phyloP scores from a whole-genome alignment of 2,888 invertebrate genomes.

The Harpalus rubripes region DNA sequence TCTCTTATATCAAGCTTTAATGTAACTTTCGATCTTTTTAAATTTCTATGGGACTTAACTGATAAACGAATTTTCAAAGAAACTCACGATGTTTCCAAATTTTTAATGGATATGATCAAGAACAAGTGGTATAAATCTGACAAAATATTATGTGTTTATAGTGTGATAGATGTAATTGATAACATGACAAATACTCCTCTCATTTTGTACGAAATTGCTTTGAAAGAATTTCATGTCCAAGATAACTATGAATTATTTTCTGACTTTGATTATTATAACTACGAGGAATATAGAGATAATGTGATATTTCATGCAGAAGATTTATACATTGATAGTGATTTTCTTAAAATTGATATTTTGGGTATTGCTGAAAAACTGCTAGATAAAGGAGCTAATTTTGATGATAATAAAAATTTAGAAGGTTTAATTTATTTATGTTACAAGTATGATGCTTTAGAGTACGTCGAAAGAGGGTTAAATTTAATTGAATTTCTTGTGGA shows the following conservation, averaged over 20 bases:
- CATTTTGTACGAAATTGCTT: not conserved
- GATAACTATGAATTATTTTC: not conserved
- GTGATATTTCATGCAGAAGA: not conserved
- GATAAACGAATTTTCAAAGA: not conserved
- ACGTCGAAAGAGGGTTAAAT: not conserved
- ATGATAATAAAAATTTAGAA: conserved; percentile 3
- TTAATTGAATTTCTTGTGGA: not conserved
- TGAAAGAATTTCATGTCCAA: not conserved
- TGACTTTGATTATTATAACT: not conserved
- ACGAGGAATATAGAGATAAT: not conserved
- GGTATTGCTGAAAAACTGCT: not conserved
- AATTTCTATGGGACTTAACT: not conserved
- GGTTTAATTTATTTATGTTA: conserved; percentile 10
- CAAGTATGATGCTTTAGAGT: not conserved
- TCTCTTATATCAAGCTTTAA: not conserved
- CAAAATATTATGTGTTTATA: not conserved
- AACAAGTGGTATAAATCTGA: not conserved
- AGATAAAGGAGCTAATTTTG: not conserved
- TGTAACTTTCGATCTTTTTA: not conserved
- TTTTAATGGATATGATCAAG: not conserved
- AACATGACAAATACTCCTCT: not conserved
- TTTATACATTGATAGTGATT: not conserved
- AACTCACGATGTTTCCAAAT: not conserved
- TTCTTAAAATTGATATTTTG: not conserved
- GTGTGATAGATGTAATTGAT: not conserved